Evolutionary conservation across 2,113 vertebrate species (phyloP).

Genomic region (Helogale parvula): DNA sequence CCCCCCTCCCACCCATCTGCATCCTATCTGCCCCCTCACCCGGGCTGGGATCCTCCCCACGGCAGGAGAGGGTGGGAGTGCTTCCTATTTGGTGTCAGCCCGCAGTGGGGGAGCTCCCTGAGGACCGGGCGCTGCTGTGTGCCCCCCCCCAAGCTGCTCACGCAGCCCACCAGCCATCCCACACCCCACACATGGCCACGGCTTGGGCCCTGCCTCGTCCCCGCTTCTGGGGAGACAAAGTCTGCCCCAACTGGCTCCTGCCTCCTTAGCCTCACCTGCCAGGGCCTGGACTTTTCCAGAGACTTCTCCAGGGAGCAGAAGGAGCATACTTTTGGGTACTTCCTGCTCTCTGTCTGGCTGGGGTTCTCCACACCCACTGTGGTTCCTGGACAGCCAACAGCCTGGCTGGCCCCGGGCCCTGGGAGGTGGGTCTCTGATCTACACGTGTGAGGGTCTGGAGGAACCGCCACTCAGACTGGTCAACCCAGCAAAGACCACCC

Average conservation of each 20-base stretch:
- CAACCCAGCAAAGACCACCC: background rate
- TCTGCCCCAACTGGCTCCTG: too few species aligned
- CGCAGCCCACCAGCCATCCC: accelerated
- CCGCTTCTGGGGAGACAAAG: background rate
- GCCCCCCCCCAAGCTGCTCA: background rate
- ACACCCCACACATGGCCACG: background rate
- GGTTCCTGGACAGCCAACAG: background rate
- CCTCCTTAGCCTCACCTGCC: background rate
- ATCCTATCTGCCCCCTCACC: background rate
- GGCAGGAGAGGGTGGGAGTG: background rate
- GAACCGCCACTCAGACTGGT: background rate
- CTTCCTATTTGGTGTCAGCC: accelerated
- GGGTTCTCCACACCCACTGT: background rate
- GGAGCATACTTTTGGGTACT: too few species aligned
- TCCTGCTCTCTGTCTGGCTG: background rate
- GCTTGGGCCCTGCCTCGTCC: background rate
- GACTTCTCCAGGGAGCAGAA: background rate
- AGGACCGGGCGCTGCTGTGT: background rate
- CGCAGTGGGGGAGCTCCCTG: background rate
- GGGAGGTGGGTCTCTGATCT: background rate
- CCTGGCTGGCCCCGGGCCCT: background rate
- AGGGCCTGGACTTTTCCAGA: background rate
- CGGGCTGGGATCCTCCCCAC: accelerated
- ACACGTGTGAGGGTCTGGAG: background rate
- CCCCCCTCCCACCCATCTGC: background rate